Conservation (phyloP, 2,113 vertebrate genomes). For the Kryptolebias marmoratus region DNA sequence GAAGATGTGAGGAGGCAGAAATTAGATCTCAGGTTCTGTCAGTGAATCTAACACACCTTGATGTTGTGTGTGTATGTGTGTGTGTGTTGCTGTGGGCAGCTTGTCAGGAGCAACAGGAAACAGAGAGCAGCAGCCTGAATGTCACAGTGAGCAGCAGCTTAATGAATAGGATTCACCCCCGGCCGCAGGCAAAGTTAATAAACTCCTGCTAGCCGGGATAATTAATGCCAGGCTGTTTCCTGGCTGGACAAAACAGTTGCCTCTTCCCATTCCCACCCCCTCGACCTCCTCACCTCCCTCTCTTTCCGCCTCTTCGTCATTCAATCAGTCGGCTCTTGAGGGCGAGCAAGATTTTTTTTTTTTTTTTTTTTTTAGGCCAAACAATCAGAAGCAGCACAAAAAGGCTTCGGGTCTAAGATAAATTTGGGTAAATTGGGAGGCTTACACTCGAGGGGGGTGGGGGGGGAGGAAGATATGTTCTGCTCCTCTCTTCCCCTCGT, state of each 20-base stretch:
- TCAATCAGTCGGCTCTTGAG: constrained; percentile 47
- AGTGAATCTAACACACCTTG: constrained; percentile 3
- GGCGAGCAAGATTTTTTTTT: constrained; percentile 3
- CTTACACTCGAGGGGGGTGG: constrained; percentile 16
- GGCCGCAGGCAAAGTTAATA: constrained; percentile 70
- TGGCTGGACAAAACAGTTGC: constrained; percentile 41
- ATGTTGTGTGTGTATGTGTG: neutral
- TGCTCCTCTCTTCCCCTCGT: neutral
- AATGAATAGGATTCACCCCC: constrained; percentile 70
- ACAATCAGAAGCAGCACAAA: constrained; percentile 33
- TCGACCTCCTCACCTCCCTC: neutral
- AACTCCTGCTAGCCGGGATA: constrained; percentile 74
- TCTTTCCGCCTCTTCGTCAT: constrained; percentile 39
- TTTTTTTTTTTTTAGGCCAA: constrained; percentile 5
- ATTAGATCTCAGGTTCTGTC: neutral
- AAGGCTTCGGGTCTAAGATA: constrained; percentile 52
- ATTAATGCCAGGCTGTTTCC: constrained; percentile 70
- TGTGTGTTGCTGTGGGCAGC: constrained; percentile 22
- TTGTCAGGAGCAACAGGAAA: constrained; percentile 47
- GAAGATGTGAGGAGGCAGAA: neutral
- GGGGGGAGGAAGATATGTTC: neutral
- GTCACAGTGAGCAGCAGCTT: constrained; percentile 56
- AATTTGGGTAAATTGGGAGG: constrained; percentile 40
- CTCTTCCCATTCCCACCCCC: constrained; percentile 16
- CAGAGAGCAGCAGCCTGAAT: constrained; percentile 38